Evolutionary conservation across 2,797 vertebrate species (phyloP), one percentile per base, ranked within the genome.

Genomic region (Cuculus canorus): DNA sequence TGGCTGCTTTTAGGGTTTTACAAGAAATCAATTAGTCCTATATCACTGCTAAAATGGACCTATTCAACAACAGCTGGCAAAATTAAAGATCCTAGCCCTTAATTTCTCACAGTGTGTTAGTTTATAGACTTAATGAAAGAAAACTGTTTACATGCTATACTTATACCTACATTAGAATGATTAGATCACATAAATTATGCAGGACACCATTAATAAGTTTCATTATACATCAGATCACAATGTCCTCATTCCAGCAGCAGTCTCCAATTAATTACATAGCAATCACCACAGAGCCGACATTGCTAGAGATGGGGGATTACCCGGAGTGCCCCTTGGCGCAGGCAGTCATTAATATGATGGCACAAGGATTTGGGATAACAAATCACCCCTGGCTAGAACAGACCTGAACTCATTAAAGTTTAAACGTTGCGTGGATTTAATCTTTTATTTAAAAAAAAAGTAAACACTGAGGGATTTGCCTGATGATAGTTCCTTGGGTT

Each of bases 191-290:
- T 97, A 96, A 96, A 96, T 97, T 96, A 96, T 95, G 82, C 81
- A 96, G 94, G 90, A 82, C 60, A 90, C 24, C 89, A 91, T 95
- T 96, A 97, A 96, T 96, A 96, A 93, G 22, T 96, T 97, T 97
- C 88, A 94, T 97, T 95, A 94, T 85, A 69, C 91, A 65, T 84
- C 77, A 82, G 79, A 96, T 94, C 95, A 93, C 48, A 83, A 73
- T 79, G 63, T 90, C 80, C 86, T 94, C 39, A 73, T 90, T 90
- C 73, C 37, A 92, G 57, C 64, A 83, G 65, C 64, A 61, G 82
- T 89, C 43, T 81, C 89, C 24, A 35, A 96, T 96, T 96, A 96
- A 97, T 97, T 96, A 95, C 93, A 92, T 10, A 60, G 92, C 87
- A 93, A 92, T 96, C 84, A 82, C 71, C 17, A 7, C 23, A 63